phyloP scores from a whole-genome alignment of 2,888 invertebrate genomes.

The Anarsia innoxiella region DNA sequence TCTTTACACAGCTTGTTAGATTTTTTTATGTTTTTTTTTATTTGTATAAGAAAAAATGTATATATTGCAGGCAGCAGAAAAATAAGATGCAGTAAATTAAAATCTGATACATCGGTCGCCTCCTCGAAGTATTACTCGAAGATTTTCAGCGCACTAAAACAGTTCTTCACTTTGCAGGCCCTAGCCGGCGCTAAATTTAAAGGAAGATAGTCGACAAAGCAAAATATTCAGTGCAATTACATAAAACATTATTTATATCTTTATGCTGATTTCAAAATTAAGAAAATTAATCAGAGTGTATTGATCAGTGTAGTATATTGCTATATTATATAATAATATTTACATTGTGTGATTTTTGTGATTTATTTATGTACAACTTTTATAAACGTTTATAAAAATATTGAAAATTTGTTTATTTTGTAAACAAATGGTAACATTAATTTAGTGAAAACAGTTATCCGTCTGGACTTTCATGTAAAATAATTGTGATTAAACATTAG shows the following conservation, averaged over 20 bases:
- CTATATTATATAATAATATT: slow-evolving; percentile 34
- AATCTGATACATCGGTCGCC: slow-evolving; percentile 61
- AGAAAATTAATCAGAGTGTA: slow-evolving; percentile 43
- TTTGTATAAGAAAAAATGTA: slow-evolving; percentile 39
- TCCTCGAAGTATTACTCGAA: slow-evolving; percentile 64
- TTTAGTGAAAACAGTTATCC: too few relatives aligned
- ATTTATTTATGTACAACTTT: slow-evolving; percentile 58
- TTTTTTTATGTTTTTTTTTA: too few relatives aligned
- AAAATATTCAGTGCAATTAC: slow-evolving; percentile 15
- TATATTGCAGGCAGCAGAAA: slow-evolving; percentile 69
- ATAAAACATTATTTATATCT: slow-evolving; percentile 16
- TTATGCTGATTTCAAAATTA: slow-evolving; percentile 24
- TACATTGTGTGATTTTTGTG: slow-evolving; percentile 57
- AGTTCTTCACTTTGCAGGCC: slow-evolving; percentile 70
- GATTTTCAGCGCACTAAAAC: slow-evolving; percentile 69
- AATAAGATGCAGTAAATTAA: slow-evolving; percentile 65
- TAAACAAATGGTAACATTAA: too few relatives aligned
- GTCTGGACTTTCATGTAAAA: too few relatives aligned
- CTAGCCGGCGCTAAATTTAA: slow-evolving; percentile 65
- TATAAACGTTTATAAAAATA: too few relatives aligned
- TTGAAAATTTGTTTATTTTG: too few relatives aligned
- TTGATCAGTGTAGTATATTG: slow-evolving; percentile 40
- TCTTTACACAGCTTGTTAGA: too few relatives aligned
- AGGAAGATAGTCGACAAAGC: slow-evolving; percentile 46
- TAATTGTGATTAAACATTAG: too few relatives aligned